These are phyloP conservation scores for Phaonia tiefii DNA, from an alignment of 2,888 invertebrate species.

Conservation along the genomic window DNA sequence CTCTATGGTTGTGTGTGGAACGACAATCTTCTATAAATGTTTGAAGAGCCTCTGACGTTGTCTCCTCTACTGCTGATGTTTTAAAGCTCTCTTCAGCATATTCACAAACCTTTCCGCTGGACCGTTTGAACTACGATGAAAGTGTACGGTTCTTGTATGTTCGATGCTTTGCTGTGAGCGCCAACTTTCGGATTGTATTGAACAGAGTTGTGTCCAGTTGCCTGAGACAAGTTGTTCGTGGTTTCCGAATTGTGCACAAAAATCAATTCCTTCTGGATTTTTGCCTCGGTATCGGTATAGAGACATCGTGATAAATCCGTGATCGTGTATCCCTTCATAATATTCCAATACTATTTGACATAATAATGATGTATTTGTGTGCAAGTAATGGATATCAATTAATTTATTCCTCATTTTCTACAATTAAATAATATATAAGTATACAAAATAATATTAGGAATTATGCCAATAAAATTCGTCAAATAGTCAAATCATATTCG, in stretches of 20 bases:
- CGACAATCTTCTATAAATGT: not conserved
- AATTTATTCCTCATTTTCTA: too few species aligned
- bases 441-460: too few species aligned
- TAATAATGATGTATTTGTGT: too few species aligned
- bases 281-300: slow-evolving; percentile 71
- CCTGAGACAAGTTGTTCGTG: slow-evolving; percentile 23
- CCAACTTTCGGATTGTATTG: slow-evolving; percentile 5
- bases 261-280: slow-evolving; percentile 54
- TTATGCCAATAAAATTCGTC: too few species aligned
- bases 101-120: slow-evolving; percentile 16
- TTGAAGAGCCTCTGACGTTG: too few species aligned
- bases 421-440: too few species aligned
- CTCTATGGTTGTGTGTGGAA: too few species aligned
- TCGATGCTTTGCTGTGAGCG: slow-evolving; percentile 6
- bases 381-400: too few species aligned
- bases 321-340: slow-evolving; percentile 7
- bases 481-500: too few species aligned
- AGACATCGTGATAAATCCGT: slow-evolving; percentile 19
- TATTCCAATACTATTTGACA: too few species aligned
- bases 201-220: not conserved
- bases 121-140: slow-evolving; percentile 37
- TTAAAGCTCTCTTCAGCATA: too few species aligned
- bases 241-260: slow-evolving; percentile 35
- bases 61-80: too few species aligned
- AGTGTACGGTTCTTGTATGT: slow-evolving; percentile 35